Percentiles rank a stretch among this genome's conserved stretches.
These are phyloP conservation scores for Cephalotes varians DNA, from an alignment of 2,888 invertebrate genomes.

Conservation along the genomic window DNA sequence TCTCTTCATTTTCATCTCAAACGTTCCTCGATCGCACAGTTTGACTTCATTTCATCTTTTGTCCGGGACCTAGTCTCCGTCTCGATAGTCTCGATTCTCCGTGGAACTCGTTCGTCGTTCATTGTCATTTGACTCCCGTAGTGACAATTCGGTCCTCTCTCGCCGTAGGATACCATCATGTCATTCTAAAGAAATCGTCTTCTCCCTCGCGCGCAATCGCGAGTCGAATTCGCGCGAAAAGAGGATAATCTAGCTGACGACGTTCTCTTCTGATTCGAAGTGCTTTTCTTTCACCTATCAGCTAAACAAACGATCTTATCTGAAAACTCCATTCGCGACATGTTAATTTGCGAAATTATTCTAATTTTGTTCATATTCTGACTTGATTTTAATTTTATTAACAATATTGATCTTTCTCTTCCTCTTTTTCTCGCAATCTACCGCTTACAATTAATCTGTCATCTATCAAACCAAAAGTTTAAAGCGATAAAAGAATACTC, in stretches of 20 bases:
- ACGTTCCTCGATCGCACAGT: neutral
- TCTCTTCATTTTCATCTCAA: neutral
- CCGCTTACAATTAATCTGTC: neutral
- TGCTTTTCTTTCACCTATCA: neutral
- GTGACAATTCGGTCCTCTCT: constrained; percentile 44
- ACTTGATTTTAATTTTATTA: neutral
- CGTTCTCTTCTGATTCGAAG: neutral
- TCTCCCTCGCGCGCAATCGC: constrained; percentile 21
- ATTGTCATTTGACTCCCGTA: constrained; percentile 26
- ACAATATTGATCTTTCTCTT: neutral
- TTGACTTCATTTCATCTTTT: neutral
- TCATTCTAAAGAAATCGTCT: constrained; percentile 42
- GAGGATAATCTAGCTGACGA: constrained; percentile 20
- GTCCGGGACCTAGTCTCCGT: neutral
- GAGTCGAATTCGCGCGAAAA: constrained; percentile 33
- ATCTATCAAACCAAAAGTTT: neutral
- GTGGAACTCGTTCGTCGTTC: neutral
- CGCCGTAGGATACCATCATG: constrained; percentile 53
- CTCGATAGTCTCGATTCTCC: constrained; percentile 4
- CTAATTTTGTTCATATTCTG: neutral
- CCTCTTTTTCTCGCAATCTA: neutral
- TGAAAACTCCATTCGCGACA: neutral
- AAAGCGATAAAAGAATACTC: neutral
- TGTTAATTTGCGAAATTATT: neutral
- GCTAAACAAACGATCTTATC: neutral